Evolutionary conservation across 2,888 invertebrate genomes (phyloP), one percentile per base, ranked within the genome.

Genomic region (Bimastos eiseni): DNA sequence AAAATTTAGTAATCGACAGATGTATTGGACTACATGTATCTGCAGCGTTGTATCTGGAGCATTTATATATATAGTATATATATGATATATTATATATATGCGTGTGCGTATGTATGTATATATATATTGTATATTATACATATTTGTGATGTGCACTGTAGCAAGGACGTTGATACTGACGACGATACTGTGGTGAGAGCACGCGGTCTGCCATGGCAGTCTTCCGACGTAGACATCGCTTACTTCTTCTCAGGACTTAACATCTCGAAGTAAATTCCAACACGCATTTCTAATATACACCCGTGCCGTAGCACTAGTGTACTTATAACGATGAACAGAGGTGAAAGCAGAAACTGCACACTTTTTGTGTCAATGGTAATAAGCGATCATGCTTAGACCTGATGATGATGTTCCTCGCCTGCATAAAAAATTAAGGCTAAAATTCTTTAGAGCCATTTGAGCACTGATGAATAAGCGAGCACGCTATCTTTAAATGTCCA

Each of bases 231-330:
- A 95, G 99, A 99, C 94, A 99, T 99, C 93, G 99, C 99, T 92
- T 98, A 98, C 96, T 99, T 99, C 96, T 99, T 99, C 96, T 96
- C 98, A 93, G 99, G 99, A 94, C 97, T 99, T 95, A 99, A 99
- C 97, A 98, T 99, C 94, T 98, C 94, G 90, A 95, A 94, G 95
- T 95, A 93, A 93, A 94, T 93, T 33, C 33, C 30, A 36, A 33
- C 38, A 13, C 70, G 13, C 41, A 41, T n/a, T 1, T 70, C 8
- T 70, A 70, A 70, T 70, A n/a, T 30, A 70, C 30, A 70, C 8
- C n/a, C n/a, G n/a, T n/a, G n/a, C n/a, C n/a, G n/a, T n/a, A n/a
- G n/a, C n/a, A n/a, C n/a, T n/a, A n/a, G n/a, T n/a, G n/a, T n/a
- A n/a, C n/a, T n/a, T n/a, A n/a, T n/a, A 49, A 19, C 13, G 13